Conservation (phyloP, 2,113 vertebrate genomes). For the Hyaena hyaena region DNA sequence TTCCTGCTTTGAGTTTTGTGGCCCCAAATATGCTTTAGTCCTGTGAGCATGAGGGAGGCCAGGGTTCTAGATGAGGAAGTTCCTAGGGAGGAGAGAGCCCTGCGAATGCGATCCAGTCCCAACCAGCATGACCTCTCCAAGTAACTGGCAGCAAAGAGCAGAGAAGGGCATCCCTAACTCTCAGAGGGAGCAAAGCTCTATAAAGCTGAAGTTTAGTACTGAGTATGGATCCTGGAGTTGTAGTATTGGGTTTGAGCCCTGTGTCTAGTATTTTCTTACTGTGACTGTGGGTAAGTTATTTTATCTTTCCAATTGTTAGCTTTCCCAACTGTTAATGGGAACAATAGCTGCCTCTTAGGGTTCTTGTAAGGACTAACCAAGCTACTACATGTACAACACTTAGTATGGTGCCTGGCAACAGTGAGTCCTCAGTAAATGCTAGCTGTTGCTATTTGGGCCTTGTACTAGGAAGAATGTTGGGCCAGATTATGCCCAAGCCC, state of each 20-base stretch:
- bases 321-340: not conserved
- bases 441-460: not conserved
- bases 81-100: not conserved
- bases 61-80: not conserved
- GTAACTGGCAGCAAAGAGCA: not conserved
- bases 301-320: not conserved
- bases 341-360: conserved; percentile 33
- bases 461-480: conserved; percentile 29
- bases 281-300: conserved; percentile 26
- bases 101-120: not conserved
- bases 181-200: not conserved
- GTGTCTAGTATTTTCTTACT: not conserved
- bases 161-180: not conserved
- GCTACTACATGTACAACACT: not conserved
- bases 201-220: not conserved
- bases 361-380: conserved; percentile 26
- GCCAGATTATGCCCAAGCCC: not conserved
- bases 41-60: not conserved
- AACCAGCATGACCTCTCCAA: not conserved
- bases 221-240: not conserved
- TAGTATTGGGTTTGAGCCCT: conserved; percentile 1
- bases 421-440: conserved; percentile 1
- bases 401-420: not conserved
- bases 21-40: not conserved
- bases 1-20: not conserved